A percentile compares a stretch with the other conserved stretches of the same genome.
Evolutionary conservation across 2,888 invertebrate genomes (phyloP).

Genomic region (Prenolepis imparis): DNA sequence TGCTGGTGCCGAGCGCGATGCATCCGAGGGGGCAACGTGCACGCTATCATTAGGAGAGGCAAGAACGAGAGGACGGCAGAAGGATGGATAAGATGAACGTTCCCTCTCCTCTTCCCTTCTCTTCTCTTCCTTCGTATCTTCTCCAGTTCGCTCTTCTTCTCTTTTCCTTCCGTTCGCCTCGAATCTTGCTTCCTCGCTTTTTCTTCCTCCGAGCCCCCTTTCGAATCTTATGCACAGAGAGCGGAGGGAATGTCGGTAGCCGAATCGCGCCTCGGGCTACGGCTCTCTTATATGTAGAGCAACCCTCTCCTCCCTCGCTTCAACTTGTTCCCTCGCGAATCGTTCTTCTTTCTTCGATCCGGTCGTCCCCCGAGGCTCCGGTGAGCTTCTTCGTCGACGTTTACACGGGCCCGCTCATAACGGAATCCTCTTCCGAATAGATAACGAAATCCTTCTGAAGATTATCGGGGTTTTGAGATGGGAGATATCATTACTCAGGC

Average conservation of each 20-base stretch:
- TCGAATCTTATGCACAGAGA: constrained; percentile 59
- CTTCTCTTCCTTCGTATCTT: constrained; percentile 36
- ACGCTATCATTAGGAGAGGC: constrained; percentile 84
- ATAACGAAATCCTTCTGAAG: constrained; percentile 10
- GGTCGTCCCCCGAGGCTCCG: constrained; percentile 68
- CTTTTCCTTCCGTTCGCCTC: constrained; percentile 6
- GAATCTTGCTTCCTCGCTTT: constrained; percentile 43
- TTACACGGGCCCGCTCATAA: constrained; percentile 53
- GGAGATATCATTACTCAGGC: neutral
- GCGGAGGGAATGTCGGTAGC: constrained; percentile 78
- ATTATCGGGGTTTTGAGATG: neutral
- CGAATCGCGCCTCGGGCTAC: constrained; percentile 78
- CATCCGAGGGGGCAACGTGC: constrained; percentile 77
- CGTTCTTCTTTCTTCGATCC: constrained; percentile 47
- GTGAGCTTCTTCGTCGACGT: constrained; percentile 34
- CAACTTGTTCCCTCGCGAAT: constrained; percentile 27
- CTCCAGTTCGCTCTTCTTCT: constrained; percentile 20
- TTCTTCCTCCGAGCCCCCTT: constrained; percentile 46
- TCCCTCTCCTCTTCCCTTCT: constrained; percentile 53
- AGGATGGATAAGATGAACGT: constrained; percentile 80
- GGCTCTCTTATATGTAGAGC: constrained; percentile 78
- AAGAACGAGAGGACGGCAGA: constrained; percentile 80
- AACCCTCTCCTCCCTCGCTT: constrained; percentile 65
- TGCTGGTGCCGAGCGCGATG: constrained; percentile 63
- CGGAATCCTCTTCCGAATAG: constrained; percentile 64